Evolutionary conservation across 2,113 vertebrate genomes (phyloP).

Genomic region (Bungarus multicinctus): DNA sequence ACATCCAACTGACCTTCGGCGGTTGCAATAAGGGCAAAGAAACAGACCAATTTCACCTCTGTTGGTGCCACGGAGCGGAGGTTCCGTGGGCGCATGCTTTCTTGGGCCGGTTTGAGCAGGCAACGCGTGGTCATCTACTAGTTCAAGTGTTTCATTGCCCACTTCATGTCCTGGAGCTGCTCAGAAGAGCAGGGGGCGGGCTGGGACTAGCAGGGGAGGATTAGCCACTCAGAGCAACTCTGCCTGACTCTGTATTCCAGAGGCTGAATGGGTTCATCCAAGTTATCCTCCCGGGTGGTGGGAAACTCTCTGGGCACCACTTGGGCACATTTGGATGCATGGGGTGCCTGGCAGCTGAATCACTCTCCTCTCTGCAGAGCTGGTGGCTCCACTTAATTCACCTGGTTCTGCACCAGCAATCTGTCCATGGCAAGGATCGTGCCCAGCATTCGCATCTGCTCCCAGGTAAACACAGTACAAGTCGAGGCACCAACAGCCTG

Average conservation of each 20-base stretch:
- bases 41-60: neutral
- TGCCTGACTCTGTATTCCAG: neutral
- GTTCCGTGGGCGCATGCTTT: neutral
- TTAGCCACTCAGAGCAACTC: neutral
- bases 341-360: neutral
- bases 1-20: neutral
- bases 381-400: neutral
- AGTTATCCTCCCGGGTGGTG: neutral
- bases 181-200: neutral
- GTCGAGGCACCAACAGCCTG: neutral
- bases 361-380: neutral
- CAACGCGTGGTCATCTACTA: fast-evolving
- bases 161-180: neutral
- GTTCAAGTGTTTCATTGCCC: neutral
- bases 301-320: neutral
- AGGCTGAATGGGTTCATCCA: neutral
- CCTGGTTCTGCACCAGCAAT: neutral
- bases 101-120: neutral
- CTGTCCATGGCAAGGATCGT: neutral
- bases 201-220: neutral
- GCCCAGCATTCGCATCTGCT: neutral
- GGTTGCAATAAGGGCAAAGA: neutral
- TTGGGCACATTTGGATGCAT: neutral
- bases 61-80: neutral
- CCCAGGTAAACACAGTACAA: neutral